A percentile compares a stretch with the other conserved stretches of the same genome.
phyloP scores from a whole-genome alignment of 2,888 invertebrate species.

The Drosophila limbata region DNA sequence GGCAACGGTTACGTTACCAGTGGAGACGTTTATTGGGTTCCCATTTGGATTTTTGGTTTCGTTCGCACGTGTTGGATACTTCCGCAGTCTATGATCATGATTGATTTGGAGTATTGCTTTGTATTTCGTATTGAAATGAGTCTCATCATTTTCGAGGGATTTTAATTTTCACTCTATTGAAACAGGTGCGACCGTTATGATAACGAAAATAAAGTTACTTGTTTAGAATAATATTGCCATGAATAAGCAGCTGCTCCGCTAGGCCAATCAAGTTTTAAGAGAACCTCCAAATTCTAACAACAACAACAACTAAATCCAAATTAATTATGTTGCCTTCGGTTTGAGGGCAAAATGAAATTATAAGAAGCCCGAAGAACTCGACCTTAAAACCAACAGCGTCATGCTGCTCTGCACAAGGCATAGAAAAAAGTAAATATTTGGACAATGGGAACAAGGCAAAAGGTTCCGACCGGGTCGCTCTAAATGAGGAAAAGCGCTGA shows the following conservation, averaged over 20 bases:
- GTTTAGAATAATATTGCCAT: conserved; percentile 64
- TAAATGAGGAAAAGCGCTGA: conserved; percentile 57
- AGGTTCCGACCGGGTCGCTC: conserved; percentile 52
- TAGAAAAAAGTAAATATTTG: conserved; percentile 68
- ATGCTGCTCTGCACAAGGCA: conserved; percentile 61
- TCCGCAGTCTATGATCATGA: conserved; percentile 55
- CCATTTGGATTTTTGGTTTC: conserved; percentile 23
- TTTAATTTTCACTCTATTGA: conserved; percentile 56
- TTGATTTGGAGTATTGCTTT: conserved; percentile 37
- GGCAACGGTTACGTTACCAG: conserved; percentile 37
- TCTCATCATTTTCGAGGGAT: conserved; percentile 30
- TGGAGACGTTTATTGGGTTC: conserved; percentile 27
- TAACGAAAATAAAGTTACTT: conserved; percentile 58
- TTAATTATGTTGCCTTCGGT: conserved; percentile 64
- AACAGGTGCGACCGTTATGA: conserved; percentile 67
- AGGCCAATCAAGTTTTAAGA: conserved; percentile 45
- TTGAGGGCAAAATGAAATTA: conserved; percentile 65
- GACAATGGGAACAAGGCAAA: conserved; percentile 72
- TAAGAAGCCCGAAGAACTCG: conserved; percentile 62
- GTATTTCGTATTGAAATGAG: conserved; percentile 39
- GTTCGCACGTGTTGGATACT: conserved; percentile 68
- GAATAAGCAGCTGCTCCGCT: conserved; percentile 42
- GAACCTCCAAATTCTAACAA: conserved; percentile 8
- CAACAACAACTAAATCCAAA: conserved; percentile 66
- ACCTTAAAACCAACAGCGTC: conserved; percentile 68